phyloP scores from a whole-genome alignment of 37 sponge, comb jelly and placozoan species.

The Ianthella basta region DNA sequence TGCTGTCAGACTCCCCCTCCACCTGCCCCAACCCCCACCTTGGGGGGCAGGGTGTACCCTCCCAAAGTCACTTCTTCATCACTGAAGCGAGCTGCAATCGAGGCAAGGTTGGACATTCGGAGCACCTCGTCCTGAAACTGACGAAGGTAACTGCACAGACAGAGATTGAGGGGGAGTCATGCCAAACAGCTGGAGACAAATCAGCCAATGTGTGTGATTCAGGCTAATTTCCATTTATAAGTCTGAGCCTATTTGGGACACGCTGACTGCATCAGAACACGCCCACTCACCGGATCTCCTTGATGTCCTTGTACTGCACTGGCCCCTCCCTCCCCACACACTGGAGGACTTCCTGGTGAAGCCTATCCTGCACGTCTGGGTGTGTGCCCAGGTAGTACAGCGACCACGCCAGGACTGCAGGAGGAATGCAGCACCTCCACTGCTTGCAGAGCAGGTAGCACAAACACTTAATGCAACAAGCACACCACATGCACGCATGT shows the following conservation, averaged over 20 bases:
- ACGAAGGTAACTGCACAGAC: constrained; percentile 56
- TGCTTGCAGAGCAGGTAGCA: no score
- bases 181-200: no score
- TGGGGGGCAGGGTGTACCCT: constrained; percentile 71
- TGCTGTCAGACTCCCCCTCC: no score
- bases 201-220: no score
- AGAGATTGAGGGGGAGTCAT: not conserved
- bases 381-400: constrained; percentile 61
- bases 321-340: constrained; percentile 11
- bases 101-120: constrained; percentile 77
- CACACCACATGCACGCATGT: no score
- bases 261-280: not conserved
- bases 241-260: no score
- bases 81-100: constrained; percentile 76
- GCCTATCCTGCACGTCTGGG: constrained; percentile 54
- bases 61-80: constrained; percentile 69
- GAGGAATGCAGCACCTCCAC: no score
- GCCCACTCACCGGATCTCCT: constrained; percentile 6
- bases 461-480: no score
- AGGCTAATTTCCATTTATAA: no score
- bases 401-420: constrained; percentile 41
- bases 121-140: constrained; percentile 89
- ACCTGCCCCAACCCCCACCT: not conserved
- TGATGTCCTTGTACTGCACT: not conserved
- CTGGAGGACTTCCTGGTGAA: constrained; percentile 47